phyloP scores from a whole-genome alignment of 1,140 invertebrate genomes.

The Pollicipes pollicipes region DNA sequence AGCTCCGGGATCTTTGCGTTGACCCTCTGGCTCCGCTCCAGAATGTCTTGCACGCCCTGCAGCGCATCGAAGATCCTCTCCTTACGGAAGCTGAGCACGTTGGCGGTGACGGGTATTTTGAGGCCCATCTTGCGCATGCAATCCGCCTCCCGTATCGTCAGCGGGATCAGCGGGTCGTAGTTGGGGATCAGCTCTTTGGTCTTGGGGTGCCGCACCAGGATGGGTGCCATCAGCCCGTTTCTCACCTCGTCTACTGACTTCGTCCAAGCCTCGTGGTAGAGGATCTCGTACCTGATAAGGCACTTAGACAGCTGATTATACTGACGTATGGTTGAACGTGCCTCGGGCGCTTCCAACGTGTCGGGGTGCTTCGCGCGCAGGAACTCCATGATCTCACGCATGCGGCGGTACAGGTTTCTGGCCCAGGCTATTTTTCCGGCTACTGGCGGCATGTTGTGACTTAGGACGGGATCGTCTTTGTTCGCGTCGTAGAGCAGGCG shows the following conservation, averaged over 20 bases:
- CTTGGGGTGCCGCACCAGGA: neutral
- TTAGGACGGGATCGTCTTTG: no score
- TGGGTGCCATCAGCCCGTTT: neutral
- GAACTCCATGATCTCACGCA: no score
- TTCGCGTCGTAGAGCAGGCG: no score
- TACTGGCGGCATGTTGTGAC: no score
- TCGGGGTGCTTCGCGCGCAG: no score
- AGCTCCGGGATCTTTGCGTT: conserved; percentile 26
- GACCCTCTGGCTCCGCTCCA: neutral
- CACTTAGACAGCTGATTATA: neutral
- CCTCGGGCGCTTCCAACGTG: no score
- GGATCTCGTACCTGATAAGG: neutral
- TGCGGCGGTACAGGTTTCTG: no score
- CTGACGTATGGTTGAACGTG: neutral
- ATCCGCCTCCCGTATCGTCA: neutral
- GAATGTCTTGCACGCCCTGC: neutral
- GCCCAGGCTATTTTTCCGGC: no score
- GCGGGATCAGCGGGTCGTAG: neutral
- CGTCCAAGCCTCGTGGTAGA: neutral
- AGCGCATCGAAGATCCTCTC: neutral
- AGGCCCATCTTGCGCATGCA: neutral
- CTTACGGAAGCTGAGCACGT: neutral
- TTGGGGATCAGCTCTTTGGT: neutral
- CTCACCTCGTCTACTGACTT: neutral
- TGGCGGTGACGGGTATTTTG: neutral